phyloP scores from a whole-genome alignment of 2,888 invertebrate genomes.

The Nesidiocoris tenuis region DNA sequence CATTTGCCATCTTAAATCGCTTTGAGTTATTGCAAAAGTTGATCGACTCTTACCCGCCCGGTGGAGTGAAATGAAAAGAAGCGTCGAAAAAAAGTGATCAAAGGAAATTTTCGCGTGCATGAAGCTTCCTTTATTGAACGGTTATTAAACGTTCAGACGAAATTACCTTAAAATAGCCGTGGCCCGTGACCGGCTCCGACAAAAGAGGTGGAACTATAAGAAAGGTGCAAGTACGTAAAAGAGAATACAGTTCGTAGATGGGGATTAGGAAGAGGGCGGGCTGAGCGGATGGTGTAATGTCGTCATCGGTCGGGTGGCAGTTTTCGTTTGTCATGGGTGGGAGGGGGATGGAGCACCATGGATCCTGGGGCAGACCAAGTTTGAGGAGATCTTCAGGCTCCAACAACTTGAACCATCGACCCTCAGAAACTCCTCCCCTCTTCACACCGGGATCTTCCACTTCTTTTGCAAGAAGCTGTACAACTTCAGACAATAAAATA shows the following conservation, averaged over 20 bases:
- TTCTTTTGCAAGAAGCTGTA: background rate
- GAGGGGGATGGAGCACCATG: background rate
- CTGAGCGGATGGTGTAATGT: background rate
- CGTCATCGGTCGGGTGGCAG: background rate
- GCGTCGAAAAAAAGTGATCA: background rate
- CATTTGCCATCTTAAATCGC: no score
- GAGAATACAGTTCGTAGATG: background rate
- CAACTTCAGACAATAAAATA: background rate
- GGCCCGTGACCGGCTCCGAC: background rate
- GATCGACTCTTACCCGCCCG: no score
- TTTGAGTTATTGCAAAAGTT: no score
- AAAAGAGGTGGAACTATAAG: background rate
- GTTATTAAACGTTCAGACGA: background rate
- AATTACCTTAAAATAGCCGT: background rate
- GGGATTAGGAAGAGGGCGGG: background rate
- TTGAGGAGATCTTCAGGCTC: background rate
- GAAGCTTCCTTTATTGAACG: background rate
- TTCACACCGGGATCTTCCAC: background rate
- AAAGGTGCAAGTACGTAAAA: background rate
- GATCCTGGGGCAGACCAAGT: background rate
- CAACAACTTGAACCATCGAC: background rate
- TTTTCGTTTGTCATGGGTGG: no score
- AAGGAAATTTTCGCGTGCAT: background rate
- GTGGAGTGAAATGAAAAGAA: background rate
- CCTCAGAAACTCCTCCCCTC: background rate